phyloP scores from a whole-genome alignment of 2,113 vertebrate genomes.

The Nothobranchius furzeri region DNA sequence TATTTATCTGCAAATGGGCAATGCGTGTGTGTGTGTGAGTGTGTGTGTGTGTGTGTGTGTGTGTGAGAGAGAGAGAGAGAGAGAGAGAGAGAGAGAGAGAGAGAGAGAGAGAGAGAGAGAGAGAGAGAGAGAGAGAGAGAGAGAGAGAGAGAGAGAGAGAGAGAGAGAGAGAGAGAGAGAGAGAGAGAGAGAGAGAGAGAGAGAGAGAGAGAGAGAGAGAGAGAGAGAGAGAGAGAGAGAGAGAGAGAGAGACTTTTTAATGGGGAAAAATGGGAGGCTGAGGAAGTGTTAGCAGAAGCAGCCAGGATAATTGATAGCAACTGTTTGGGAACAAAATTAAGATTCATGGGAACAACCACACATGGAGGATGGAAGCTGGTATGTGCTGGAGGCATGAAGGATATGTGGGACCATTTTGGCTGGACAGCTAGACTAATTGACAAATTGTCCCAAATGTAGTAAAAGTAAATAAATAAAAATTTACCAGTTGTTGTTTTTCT shows the following conservation, averaged over 20 bases:
- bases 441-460: constrained; percentile 47
- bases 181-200: too few species aligned
- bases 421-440: constrained; percentile 61
- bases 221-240: constrained; percentile 43
- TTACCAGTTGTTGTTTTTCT: constrained; percentile 14
- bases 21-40: constrained; percentile 42
- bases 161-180: constrained; percentile 3
- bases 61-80: too few species aligned
- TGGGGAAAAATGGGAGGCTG: constrained; percentile 70
- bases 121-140: too few species aligned
- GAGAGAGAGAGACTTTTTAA: constrained; percentile 44
- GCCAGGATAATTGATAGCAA: constrained; percentile 79
- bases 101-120: background rate
- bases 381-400: constrained; percentile 65
- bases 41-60: too few species aligned
- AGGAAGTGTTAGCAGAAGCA: constrained; percentile 66
- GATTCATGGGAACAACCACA: constrained; percentile 76
- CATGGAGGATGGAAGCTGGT: constrained; percentile 49
- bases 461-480: constrained; percentile 21
- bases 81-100: too few species aligned
- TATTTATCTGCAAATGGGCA: constrained; percentile 55
- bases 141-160: constrained; percentile 50
- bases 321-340: constrained; percentile 78
- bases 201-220: too few species aligned
- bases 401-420: constrained; percentile 66